These are phyloP conservation scores for Sitophilus oryzae DNA, from an alignment of 1,140 invertebrate genomes.

Conservation along the genomic window DNA sequence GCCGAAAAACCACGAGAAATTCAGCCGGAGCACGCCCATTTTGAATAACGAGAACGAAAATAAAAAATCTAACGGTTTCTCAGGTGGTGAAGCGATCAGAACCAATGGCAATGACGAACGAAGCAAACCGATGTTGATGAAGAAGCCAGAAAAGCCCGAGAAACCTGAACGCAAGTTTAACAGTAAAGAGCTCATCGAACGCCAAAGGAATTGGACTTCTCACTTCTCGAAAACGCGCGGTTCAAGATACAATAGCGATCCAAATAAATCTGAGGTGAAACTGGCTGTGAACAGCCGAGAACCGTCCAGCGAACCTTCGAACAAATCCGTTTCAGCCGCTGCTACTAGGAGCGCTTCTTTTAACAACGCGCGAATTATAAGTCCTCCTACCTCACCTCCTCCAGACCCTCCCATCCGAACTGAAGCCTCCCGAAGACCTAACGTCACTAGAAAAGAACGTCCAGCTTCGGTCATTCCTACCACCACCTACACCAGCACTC, in stretches of 20 bases:
- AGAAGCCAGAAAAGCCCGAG: conserved; percentile 68
- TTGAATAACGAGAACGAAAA: conserved; percentile 29
- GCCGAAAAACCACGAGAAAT: conserved; percentile 16
- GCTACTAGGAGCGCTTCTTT: conserved; percentile 45
- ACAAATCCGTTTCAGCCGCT: conserved; percentile 31
- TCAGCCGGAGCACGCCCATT: conserved; percentile 28
- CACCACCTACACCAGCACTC: conserved; percentile 34
- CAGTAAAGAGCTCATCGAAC: conserved; percentile 79
- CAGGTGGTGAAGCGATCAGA: conserved; percentile 41
- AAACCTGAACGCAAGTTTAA: conserved; percentile 78
- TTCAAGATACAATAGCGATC: conserved; percentile 57
- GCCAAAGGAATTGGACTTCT: conserved; percentile 84
- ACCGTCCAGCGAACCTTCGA: conserved; percentile 40
- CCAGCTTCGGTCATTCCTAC: conserved; percentile 40
- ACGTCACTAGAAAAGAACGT: conserved; percentile 37
- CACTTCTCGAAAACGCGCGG: conserved; percentile 75
- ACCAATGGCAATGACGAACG: conserved; percentile 45
- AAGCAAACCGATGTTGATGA: conserved; percentile 45
- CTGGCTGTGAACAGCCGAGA: conserved; percentile 40
- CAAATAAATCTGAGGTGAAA: conserved; percentile 46
- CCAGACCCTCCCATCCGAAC: conserved; percentile 46
- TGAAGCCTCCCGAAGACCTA: conserved; percentile 40
- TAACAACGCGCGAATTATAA: conserved; percentile 39
- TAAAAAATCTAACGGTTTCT: conserved; percentile 32
- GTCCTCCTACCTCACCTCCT: conserved; percentile 50